A percentile compares a stretch with the other conserved stretches of the same genome.
phyloP scores from a whole-genome alignment of 2,797 vertebrate genomes.

The Xerus rutilus region DNA sequence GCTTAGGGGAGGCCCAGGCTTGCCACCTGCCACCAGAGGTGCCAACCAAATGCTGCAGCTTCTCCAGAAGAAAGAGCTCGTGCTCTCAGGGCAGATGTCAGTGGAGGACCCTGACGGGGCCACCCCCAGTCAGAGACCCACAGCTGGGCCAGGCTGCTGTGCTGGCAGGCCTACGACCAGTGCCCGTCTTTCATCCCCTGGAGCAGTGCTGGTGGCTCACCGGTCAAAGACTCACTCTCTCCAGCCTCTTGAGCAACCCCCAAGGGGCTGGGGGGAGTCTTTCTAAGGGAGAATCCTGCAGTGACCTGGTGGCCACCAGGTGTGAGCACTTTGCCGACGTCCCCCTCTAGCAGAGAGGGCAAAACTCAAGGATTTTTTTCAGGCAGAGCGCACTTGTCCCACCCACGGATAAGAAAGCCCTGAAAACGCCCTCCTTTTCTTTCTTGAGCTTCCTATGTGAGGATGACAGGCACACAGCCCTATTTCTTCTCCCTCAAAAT shows the following conservation, averaged over 20 bases:
- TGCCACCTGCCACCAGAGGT: not conserved
- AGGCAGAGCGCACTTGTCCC: not conserved
- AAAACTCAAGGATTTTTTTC: not conserved
- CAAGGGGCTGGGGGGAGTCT: not conserved
- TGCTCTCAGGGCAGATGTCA: not conserved
- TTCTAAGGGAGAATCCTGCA: not conserved
- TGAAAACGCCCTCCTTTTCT: not conserved
- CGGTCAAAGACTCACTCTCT: not conserved
- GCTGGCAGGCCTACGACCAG: not conserved
- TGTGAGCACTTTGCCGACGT: not conserved
- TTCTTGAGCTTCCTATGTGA: not conserved
- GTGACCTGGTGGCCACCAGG: not conserved
- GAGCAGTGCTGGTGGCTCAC: not conserved
- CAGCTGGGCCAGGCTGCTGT: not conserved
- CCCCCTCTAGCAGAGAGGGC: not conserved
- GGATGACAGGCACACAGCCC: fast-evolving
- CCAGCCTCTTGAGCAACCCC: not conserved
- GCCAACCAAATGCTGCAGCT: not conserved
- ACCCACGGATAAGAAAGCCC: no score
- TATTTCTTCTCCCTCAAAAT: not conserved
- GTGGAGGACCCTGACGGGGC: fast-evolving
- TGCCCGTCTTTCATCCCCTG: not conserved
- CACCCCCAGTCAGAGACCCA: not conserved
- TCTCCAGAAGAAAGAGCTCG: not conserved
- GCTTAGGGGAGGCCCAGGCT: not conserved